Conservation (phyloP, 1,140 invertebrate genomes). For the Bombus ignitus region DNA sequence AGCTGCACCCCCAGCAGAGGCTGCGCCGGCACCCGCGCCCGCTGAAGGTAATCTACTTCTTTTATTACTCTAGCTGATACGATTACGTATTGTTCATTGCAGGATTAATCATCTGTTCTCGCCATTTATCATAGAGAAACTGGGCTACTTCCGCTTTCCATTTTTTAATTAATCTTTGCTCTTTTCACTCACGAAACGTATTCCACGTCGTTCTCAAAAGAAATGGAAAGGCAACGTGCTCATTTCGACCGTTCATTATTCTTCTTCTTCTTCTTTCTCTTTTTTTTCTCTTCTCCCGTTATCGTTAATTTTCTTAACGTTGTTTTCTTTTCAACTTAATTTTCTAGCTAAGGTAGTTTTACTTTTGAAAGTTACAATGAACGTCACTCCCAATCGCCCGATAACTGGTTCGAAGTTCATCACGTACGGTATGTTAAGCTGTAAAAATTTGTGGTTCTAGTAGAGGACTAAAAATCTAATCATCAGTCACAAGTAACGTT, state of each 20-base stretch:
- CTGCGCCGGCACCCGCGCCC: conserved; percentile 67
- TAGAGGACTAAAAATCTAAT: conserved; percentile 47
- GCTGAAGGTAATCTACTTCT: conserved; percentile 43
- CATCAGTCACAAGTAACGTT: conserved; percentile 4
- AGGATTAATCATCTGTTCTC: conserved; percentile 18
- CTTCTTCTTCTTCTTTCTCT: too few relatives aligned
- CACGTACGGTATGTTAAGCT: conserved; percentile 59
- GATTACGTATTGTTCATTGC: neutral
- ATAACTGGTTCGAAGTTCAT: conserved; percentile 58
- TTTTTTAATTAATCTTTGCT: neutral
- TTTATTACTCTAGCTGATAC: neutral
- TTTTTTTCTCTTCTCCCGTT: too few relatives aligned
- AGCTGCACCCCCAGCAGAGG: conserved; percentile 68
- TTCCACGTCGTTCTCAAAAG: neutral
- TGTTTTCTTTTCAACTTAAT: conserved; percentile 39
- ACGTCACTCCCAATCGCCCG: conserved; percentile 37
- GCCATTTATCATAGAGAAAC: neutral
- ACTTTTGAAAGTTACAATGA: conserved; percentile 59
- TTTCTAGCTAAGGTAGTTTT: conserved; percentile 62
- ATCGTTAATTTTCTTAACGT: conserved; percentile 19
- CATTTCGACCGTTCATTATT: neutral
- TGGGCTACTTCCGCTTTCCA: neutral
- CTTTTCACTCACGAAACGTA: neutral
- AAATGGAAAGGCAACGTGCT: neutral
- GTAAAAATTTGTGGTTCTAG: neutral